Base-by-base conservation (phyloP, 2,888 invertebrate genomes). In the Calameuta pallipes region DNA sequence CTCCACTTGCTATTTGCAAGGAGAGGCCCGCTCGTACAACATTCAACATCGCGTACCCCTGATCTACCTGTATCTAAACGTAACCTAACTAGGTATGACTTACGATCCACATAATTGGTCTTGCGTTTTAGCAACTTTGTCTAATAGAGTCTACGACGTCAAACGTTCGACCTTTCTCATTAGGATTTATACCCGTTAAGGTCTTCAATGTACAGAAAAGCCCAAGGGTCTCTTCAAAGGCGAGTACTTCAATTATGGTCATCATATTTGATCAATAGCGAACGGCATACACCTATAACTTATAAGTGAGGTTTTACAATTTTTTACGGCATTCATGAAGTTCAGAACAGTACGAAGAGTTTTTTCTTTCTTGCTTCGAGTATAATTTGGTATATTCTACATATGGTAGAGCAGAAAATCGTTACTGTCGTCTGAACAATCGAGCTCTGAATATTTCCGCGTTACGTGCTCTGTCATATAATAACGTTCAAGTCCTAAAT, bases 341-440 rank as follows among this genome's bases (percentile, higher is more conserved):
- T 41, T 41, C 6, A 1, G 41, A 23, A 2, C 6, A 56, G 41
- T 56, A 23, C 6, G 23, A 41, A 41, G 23, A 6, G 6, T 2
- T 2, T 56, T 37, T 37, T 37, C 13, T 4, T 41, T 37, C 11
- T 56, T 56, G 15, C 41, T 56, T 56, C 4, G 41, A 6, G 23
- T 56, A 56, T 23, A 56, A 6, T 56, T 23, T 23, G 23, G 41
- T n/a, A 56, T 56, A 9, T 6, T 56, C 23, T 56, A 23, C 9
- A 23, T 41, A 23, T 6, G 41, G 23, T 56, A 56, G 0, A 56
- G 77, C 75, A 73, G 80, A 78, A 77, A 77, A 76, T 77, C 76
- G 76, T 78, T 75, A 77, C 74, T 77, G 75, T 79, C 78, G 80
- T 81, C 81, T 79, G 80, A 82, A 82, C 76, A 76, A 79, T 82